A percentile compares a stretch with the other conserved stretches of the same genome.
Conservation (phyloP, 2,797 vertebrate genomes). For the Miichthys miiuy region DNA sequence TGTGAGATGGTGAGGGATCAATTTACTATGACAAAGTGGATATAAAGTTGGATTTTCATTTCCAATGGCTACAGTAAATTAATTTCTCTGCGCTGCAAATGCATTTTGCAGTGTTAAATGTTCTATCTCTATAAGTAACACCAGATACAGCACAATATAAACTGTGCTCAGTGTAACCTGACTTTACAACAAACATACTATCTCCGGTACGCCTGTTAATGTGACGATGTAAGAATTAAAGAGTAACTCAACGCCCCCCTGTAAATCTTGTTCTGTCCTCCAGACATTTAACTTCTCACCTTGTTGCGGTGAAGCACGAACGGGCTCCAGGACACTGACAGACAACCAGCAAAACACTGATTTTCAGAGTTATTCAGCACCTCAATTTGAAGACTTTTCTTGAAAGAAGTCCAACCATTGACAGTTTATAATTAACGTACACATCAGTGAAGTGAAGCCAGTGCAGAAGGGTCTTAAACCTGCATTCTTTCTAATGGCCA, state of each 20-base stretch:
- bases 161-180: neutral
- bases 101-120: slow-evolving; percentile 20
- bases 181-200: neutral
- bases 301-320: neutral
- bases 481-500: too few species aligned
- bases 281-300: neutral
- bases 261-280: neutral
- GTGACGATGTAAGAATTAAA: neutral
- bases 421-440: too few species aligned
- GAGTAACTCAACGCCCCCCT: neutral
- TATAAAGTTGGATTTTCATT: slow-evolving; percentile 45
- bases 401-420: too few species aligned
- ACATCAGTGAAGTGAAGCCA: too few species aligned
- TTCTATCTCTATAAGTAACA: slow-evolving; percentile 36
- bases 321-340: too few species aligned
- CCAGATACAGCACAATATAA: neutral
- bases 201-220: neutral
- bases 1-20: slow-evolving; percentile 39
- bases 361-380: neutral
- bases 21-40: slow-evolving; percentile 54
- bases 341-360: neutral
- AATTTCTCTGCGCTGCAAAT: slow-evolving; percentile 36
- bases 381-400: too few species aligned
- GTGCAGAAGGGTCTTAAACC: too few species aligned
- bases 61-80: slow-evolving; percentile 42